Evolutionary conservation across 2,797 vertebrate genomes (phyloP).

Genomic region (Basileuterus tristriatus): DNA sequence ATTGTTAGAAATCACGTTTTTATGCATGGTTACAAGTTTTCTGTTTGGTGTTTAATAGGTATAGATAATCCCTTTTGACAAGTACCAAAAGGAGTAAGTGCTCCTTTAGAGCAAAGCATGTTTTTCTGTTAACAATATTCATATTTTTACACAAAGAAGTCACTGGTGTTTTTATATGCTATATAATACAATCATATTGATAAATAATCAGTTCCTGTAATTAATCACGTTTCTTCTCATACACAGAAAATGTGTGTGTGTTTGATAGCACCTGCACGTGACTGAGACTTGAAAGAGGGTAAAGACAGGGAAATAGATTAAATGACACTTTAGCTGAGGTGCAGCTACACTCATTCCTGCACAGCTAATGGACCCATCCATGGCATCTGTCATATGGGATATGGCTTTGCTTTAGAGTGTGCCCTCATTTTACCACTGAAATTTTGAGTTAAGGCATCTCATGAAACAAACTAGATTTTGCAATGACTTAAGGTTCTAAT

Average conservation of each 20-base stretch:
- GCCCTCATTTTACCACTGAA: not conserved
- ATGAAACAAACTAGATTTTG: not conserved
- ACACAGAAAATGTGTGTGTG: not conserved
- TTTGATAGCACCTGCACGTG: accelerated
- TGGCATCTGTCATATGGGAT: not conserved
- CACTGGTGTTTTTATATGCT: not conserved
- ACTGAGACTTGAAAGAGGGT: not conserved
- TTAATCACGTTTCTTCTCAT: not conserved
- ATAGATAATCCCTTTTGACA: not conserved
- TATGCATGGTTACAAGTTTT: not conserved
- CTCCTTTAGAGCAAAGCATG: not conserved
- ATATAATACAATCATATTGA: not conserved
- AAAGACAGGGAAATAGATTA: not conserved
- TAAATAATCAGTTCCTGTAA: not conserved
- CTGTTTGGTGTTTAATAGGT: not conserved
- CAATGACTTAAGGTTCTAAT: not conserved
- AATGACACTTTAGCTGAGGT: not conserved
- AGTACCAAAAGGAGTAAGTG: not conserved
- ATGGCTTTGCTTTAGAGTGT: not conserved
- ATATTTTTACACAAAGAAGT: not conserved
- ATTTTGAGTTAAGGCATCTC: not conserved
- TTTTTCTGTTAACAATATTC: not conserved
- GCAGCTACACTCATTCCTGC: not conserved
- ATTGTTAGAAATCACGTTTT: not conserved
- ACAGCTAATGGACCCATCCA: not conserved